A percentile compares a stretch with the other conserved stretches of the same genome.
phyloP scores from a whole-genome alignment of 2,113 vertebrate species.

The Dromiciops gliroides region DNA sequence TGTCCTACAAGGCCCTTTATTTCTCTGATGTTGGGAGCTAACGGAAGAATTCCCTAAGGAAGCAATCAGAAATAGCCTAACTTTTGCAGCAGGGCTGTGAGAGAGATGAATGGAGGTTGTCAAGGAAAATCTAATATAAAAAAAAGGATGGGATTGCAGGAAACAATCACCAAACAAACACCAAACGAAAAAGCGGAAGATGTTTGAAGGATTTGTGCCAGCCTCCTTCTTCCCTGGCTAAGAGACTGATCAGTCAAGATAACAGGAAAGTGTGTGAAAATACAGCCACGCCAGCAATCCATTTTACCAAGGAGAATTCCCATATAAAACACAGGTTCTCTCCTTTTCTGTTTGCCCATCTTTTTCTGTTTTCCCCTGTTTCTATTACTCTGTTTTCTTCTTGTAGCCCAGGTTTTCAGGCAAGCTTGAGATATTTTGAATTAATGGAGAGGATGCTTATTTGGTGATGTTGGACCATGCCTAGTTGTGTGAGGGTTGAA shows the following conservation, averaged over 20 bases:
- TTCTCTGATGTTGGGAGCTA: neutral
- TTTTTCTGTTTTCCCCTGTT: neutral
- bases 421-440: neutral
- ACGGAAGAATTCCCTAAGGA: neutral
- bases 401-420: neutral
- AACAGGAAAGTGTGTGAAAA: neutral
- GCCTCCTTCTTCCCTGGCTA: neutral
- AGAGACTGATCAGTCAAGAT: neutral
- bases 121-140: neutral
- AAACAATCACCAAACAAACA: neutral
- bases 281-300: neutral
- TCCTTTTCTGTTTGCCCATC: neutral
- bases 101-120: neutral
- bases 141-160: neutral
- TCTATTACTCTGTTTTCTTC: neutral
- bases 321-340: neutral
- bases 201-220: neutral
- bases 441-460: neutral
- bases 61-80: neutral
- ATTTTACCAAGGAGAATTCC: neutral
- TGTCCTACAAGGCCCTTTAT: neutral
- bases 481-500: neutral
- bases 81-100: neutral
- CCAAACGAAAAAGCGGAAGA: slow-evolving; percentile 2
- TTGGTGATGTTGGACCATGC: neutral